Evolutionary conservation across 2,797 vertebrate genomes (phyloP), one percentile per base, ranked within the genome.

Genomic region (Dendrocincla tyrannina): DNA sequence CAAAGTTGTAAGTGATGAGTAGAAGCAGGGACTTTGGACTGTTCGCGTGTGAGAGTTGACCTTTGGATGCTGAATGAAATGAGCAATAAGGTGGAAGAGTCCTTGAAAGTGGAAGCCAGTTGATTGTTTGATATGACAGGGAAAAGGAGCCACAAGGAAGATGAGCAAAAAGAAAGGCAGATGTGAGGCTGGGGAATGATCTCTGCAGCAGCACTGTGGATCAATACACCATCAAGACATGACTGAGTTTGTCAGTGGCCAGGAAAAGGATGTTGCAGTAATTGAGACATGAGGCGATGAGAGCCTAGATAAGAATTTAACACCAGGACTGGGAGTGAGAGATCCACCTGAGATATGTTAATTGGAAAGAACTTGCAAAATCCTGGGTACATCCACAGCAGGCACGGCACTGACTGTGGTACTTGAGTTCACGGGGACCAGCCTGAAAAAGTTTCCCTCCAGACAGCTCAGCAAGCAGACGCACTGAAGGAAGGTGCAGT

Each of bases 221-320:
- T 96, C 93, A 44, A 95, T 94, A 96, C 56, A 74, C 67, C 44
- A 60, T 88, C 80, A 89, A 80, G 64, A 50, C 85, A 88, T 3
- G 2, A 58, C 87, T 64, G 76, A 94, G 80, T 82, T 94, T 95
- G 93, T 95, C 91, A 93, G 86, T 47, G 73, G 55, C 62, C 39
- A 64, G 88, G 74, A 91, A 92, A 86, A 95, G 42, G 53, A 68
- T 91, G 89, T 88, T 91, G 66, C 64, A 86, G 85, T 95, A 97
- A 97, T 96, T 95, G 93, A 97, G 93, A 95, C 88, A 72, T 75
- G 89, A 81, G 42, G 49, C 1, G 85, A 95, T 90, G 79, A 86
- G 53, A 88, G 73, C 64, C 79, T n/a, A 84, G 91, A 93, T 95
- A 96, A 94, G 95, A 66, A 80, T 88, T 58, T 83, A 83, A 72